These are phyloP conservation scores for Penaeus monodon DNA, from an alignment of 2,888 invertebrate species.

Conservation along the genomic window DNA sequence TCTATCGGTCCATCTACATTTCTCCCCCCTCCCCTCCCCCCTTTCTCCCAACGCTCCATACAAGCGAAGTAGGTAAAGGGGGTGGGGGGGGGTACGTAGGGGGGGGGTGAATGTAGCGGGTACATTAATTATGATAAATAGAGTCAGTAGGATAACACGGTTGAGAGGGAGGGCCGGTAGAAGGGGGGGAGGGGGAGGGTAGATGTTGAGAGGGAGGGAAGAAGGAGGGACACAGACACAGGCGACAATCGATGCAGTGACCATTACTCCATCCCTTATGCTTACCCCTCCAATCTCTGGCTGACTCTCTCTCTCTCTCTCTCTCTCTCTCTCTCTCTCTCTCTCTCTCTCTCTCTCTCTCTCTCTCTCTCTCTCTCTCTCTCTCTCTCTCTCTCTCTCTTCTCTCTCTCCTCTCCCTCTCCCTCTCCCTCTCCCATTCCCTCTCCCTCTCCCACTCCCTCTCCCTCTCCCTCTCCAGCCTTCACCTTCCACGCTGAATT, in stretches of 20 bases:
- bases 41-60: not conserved
- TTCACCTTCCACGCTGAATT: too few species aligned
- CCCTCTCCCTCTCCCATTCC: not conserved
- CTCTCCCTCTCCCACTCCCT: not conserved
- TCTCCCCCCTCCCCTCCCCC: not conserved
- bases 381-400: not conserved
- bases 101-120: not conserved
- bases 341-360: not conserved
- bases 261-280: not conserved
- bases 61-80: too few species aligned
- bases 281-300: not conserved
- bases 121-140: conserved; percentile 37
- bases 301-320: conserved; percentile 3
- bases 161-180: too few species aligned
- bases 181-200: too few species aligned
- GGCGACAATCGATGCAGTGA: too few species aligned
- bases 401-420: too few species aligned
- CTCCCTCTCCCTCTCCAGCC: too few species aligned
- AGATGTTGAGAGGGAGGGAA: too few species aligned
- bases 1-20: not conserved
- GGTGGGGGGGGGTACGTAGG: too few species aligned
- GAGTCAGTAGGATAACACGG: not conserved
- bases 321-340: not conserved
- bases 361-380: not conserved
- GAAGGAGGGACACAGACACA: too few species aligned